Conservation (phyloP, 2,113 vertebrate species). For the Colossoma macropomum region DNA sequence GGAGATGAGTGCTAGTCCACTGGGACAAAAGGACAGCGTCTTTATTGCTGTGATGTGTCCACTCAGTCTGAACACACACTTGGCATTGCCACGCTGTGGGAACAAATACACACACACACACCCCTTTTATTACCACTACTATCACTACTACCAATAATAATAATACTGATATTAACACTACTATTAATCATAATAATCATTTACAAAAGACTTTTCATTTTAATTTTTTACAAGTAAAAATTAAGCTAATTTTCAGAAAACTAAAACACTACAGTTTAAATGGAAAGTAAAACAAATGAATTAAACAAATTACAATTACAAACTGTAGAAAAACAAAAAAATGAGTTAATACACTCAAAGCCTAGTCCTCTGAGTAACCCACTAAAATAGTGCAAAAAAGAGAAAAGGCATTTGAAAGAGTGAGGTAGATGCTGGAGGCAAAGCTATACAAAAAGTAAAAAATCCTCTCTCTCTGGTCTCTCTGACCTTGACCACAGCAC, state of each 20-base stretch:
- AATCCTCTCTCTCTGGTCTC: no score
- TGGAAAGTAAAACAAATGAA: no score
- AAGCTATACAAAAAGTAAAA: neutral
- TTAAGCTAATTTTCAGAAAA: no score
- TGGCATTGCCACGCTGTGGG: conserved; percentile 68
- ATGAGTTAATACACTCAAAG: no score
- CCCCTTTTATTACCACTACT: neutral
- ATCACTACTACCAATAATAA: no score
- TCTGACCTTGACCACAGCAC: conserved; percentile 68
- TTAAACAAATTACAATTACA: neutral
- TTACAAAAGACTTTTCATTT: no score
- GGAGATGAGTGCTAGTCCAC: conserved; percentile 77
- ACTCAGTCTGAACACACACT: conserved; percentile 77
- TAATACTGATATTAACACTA: neutral
- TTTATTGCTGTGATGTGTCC: conserved; percentile 82
- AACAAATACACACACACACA: conserved; percentile 5
- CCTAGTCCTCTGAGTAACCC: neutral
- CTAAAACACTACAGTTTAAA: no score
- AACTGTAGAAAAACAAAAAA: neutral
- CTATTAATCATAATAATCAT: neutral
- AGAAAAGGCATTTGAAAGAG: neutral
- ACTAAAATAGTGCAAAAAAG: neutral
- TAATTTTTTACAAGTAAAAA: no score
- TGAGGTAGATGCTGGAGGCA: conserved; percentile 16
- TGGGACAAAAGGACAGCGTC: conserved; percentile 78